Evolutionary conservation across 2,113 vertebrate genomes (phyloP), one percentile per base, ranked within the genome.

Genomic region (Elanus axillaris): DNA sequence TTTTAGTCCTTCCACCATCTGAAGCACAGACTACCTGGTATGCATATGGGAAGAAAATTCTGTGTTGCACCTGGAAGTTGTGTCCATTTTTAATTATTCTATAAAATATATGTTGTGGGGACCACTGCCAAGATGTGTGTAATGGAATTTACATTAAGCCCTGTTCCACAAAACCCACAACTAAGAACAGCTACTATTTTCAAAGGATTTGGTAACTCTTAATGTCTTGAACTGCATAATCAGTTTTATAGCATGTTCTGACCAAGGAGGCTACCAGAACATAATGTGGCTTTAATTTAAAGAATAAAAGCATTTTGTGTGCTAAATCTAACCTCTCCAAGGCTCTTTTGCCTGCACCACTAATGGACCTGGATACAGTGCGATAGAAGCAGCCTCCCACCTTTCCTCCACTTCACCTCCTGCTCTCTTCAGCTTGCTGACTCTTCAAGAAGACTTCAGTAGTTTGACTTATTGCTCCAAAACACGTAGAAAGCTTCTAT

Each of bases 131-230:
- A 89, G 43, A 85, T 27, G 9, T 32, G 31, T 20, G 20, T n/a
- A 92, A 94, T 47, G 59, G 56, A 85, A 92, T 72, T 88, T 88
- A 80, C 76, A 63, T 90, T 94, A 71, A 96, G 53, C 55, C 6
- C 16, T 45, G 29, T 16, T 88, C 42, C 64, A 59, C 71, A 95
- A 93, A 97, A 59, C 13, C 68, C 68, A 86, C 78, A 90, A 83
- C 23, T 85, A 78, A 93, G 71, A 74, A 63, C 20, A 84, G 34
- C 42, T 56, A 14, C 38, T 81, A 34, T 53, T 92, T 47, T 69
- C 62, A 89, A 93, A 90, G 59, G 18, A 82, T 63, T 80, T 22
- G 38, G 22, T 90, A 83, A 68, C 29, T 92, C 91, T 62, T 68
- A 72, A 66, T 43, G 45, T 45, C 67, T 72, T 84, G 50, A 86